Evolutionary conservation across 1,140 invertebrate genomes (phyloP), one percentile per base, ranked within the genome.

Genomic region (Hypothenemus hampei): DNA sequence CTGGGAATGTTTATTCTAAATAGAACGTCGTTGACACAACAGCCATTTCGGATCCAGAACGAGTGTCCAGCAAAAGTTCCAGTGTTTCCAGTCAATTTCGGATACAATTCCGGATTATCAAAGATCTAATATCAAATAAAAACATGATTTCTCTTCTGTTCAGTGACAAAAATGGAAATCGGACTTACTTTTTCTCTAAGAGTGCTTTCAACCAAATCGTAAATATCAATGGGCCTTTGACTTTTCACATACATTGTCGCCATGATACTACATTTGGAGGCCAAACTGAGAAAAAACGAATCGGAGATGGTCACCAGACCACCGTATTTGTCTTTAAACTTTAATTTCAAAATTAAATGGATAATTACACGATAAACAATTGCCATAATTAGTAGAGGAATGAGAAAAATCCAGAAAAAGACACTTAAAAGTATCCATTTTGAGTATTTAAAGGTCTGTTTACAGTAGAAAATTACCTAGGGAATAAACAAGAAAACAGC

Each of bases 71-170:
- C 35, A 37, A 37, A 37, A 37, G 16, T 16, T 13, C 18, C n/a
- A 8, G 3, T 16, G 11, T 16, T 37, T n/a, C 11, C 8, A 16
- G 35, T 37, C 18, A 37, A 16, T 8, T 37, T 37, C 15, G 35
- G 35, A 37, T 37, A 37, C 11, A 15, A 8, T 15, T 37, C 16
- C 5, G 35, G 35, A 8, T 37, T n/a, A 37, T 37, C 16, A 6
- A 37, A 37, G 7, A 37, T 16, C 35, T 37, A 8, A 37, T 29
- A n/a, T n/a, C 6, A 37, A 37, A 37, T 37, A 37, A n/a, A 37
- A 16, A 15, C 10, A 37, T n/a, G 5, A 6, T 15, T 16, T 15
- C 13, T 3, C 2, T 15, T 13, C 18, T 13, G 2, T 13, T n/a
- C 35, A 3, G 35, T 37, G 1, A 37, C n/a, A n/a, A n/a, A n/a